Evolutionary conservation across 2,888 invertebrate species (phyloP).

Genomic region (Amphimallon solstitiale): DNA sequence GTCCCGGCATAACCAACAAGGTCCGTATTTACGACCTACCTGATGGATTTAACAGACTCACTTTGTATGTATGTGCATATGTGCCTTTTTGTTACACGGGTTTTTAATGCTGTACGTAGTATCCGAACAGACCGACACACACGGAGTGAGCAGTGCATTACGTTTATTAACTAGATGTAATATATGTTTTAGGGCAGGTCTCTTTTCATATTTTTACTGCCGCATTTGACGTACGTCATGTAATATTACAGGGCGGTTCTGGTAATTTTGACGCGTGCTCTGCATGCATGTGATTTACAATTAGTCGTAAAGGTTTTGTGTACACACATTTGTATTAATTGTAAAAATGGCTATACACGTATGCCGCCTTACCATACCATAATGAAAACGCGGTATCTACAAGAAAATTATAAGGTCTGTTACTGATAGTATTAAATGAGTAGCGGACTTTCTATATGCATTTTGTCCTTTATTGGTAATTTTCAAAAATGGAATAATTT

Average conservation of each 20-base stretch:
- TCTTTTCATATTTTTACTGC: background rate
- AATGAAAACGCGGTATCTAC: no score
- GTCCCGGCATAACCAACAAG: background rate
- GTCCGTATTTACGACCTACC: background rate
- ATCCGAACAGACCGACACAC: background rate
- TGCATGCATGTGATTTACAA: background rate
- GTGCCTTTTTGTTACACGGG: background rate
- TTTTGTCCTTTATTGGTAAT: no score
- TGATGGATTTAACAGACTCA: background rate
- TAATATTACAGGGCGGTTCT: no score
- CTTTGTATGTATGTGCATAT: background rate
- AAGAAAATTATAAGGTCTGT: no score
- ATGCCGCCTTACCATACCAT: no score
- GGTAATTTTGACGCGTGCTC: no score
- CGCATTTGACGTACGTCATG: no score
- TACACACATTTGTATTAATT: no score
- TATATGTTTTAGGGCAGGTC: conserved; percentile 39
- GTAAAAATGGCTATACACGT: no score
- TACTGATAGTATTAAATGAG: no score
- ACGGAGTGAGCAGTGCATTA: conserved; percentile 40
- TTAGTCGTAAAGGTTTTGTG: background rate
- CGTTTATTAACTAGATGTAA: conserved; percentile 49
- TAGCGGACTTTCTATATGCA: no score
- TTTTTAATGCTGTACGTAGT: background rate
- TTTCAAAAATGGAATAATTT: no score